Base-by-base conservation (phyloP, 2,113 vertebrate genomes). In the Acinonyx jubatus region DNA sequence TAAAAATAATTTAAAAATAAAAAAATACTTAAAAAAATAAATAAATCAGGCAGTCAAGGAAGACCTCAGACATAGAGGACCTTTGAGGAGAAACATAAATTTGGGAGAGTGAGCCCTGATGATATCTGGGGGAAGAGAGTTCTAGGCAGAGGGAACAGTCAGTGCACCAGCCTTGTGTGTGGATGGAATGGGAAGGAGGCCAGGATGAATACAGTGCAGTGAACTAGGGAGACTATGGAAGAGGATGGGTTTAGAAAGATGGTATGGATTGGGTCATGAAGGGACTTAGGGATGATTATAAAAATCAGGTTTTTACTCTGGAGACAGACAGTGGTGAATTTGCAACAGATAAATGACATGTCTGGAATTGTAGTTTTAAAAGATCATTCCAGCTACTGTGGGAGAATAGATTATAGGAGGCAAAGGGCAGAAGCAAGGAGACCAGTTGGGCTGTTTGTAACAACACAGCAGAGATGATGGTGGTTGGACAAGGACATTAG, bases 11-110 rank as follows among this genome's bases (percentile, higher is more conserved):
- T 57, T 21, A 57, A 57, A 57, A 57, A 57, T 23, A 45, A 7
- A 57, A 57, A 57, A 23, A 57, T 57, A 18, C 57, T 57, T 57
- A 23, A 57, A 23, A 50, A 57, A 1, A 57, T 57, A 23, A 57
- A 57, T 12, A 50, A 65, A 79, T 78, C 74, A 41, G 25, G 7
- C 38, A n/a, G 57, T 80, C 61, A 92, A 96, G 45, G 57, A 87
- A 90, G 50, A 86, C 23, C 11, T 74, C 68, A 61, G 18, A 69
- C 81, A 93, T 78, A 71, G 29, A 74, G 68, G 48, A 88, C 18
- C 91, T 82, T 66, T 96, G 88, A 94, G 88, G 65, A 88, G 50
- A 81, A 91, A 80, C 3, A 15, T 88, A 71, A 92, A 57, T 61
- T 66, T 71, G 5, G 88, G 85, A 76, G 66, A 66, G 8, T 84